These are phyloP conservation scores for Phylloscopus collybita DNA, from an alignment of 2,797 vertebrate genomes.

Conservation along the genomic window DNA sequence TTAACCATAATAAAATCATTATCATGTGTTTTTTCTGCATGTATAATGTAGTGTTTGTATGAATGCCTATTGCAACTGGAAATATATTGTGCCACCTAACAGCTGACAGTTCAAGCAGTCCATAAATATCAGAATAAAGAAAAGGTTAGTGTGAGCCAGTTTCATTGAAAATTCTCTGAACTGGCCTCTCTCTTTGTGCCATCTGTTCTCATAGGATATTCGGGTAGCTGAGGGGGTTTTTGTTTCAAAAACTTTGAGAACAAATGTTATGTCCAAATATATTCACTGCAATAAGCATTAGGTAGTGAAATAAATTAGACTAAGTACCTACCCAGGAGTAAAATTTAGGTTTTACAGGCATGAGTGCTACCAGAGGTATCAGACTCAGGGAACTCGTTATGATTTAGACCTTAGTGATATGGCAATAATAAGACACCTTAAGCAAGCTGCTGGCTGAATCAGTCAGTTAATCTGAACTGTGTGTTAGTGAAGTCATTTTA, in stretches of 20 bases:
- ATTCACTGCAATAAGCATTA: conserved; percentile 31
- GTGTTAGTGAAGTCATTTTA: background rate
- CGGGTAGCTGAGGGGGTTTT: background rate
- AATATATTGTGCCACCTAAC: background rate
- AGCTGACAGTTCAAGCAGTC: background rate
- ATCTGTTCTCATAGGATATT: background rate
- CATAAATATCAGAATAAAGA: background rate
- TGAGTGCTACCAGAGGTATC: background rate
- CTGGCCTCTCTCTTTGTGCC: background rate
- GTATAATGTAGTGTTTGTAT: background rate
- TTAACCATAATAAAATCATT: background rate
- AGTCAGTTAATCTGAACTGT: background rate
- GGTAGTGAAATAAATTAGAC: conserved; percentile 41
- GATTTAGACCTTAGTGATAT: background rate
- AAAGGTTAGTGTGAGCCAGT: background rate
- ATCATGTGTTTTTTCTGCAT: background rate
- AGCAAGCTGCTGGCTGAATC: background rate
- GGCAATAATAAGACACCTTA: background rate
- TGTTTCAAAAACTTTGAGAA: conserved; percentile 18
- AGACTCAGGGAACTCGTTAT: background rate
- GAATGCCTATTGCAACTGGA: background rate
- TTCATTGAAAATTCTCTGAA: conserved; percentile 35
- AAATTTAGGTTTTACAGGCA: conserved; percentile 46
- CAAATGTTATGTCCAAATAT: background rate
- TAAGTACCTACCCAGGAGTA: conserved; percentile 24